Percentiles rank a stretch among this genome's conserved stretches.
phyloP scores from a whole-genome alignment of 37 sponge, comb jelly and placozoan species.

The Beroe ovata region DNA sequence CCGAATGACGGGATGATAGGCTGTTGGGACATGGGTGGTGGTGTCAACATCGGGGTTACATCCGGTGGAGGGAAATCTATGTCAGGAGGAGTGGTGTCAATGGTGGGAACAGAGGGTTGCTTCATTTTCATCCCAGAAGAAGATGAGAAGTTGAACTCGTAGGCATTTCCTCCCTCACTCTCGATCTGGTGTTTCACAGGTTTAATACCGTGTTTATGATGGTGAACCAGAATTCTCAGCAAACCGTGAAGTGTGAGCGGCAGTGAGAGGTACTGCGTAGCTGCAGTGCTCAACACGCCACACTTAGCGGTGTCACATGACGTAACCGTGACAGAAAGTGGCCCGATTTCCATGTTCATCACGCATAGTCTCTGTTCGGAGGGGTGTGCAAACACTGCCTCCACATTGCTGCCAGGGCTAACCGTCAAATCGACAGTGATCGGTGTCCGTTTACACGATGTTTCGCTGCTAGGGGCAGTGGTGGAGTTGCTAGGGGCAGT shows the following conservation, averaged over 20 bases:
- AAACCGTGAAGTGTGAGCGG: conserved; percentile 30
- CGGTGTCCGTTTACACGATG: neutral
- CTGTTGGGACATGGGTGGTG: conserved; percentile 47
- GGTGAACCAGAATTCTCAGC: conserved; percentile 19
- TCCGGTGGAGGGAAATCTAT: neutral
- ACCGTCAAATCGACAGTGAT: conserved; percentile 30
- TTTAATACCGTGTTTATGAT: conserved; percentile 33
- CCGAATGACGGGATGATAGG: conserved; percentile 18
- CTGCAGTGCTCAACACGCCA: neutral
- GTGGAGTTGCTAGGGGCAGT: neutral
- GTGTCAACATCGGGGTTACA: conserved; percentile 15
- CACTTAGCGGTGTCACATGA: conserved; percentile 1
- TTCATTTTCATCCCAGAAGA: neutral
- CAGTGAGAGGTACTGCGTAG: neutral
- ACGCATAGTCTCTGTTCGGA: neutral
- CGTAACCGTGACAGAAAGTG: neutral
- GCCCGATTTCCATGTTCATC: neutral
- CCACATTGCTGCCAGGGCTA: neutral
- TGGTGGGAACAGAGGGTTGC: neutral
- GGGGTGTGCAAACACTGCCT: conserved; percentile 41
- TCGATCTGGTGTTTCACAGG: neutral
- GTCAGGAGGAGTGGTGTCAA: neutral
- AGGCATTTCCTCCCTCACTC: neutral
- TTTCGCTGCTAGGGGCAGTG: neutral
- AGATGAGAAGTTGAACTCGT: neutral